phyloP scores from a whole-genome alignment of 2,888 invertebrate genomes.

The Schrankia costaestrigalis region DNA sequence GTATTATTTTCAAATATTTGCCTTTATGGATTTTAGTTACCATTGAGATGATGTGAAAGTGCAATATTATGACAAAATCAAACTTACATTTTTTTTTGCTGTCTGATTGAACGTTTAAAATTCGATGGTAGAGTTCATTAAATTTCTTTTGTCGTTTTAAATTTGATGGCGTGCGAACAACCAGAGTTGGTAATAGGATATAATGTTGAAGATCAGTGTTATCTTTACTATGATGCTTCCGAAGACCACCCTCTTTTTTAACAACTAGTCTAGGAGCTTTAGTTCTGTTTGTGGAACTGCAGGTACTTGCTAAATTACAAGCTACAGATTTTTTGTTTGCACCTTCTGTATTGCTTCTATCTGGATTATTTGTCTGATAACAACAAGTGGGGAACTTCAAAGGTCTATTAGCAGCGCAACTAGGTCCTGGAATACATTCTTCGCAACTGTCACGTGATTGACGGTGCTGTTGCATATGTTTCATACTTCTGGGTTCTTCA shows the following conservation, averaged over 20 bases:
- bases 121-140: constrained; percentile 68
- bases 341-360: constrained; percentile 15
- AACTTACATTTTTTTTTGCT: constrained; percentile 21
- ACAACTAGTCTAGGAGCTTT: constrained; percentile 57
- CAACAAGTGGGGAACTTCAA: constrained; percentile 58
- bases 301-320: constrained; percentile 49
- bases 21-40: no score
- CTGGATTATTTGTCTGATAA: constrained; percentile 49
- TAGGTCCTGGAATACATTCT: constrained; percentile 60
- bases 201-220: constrained; percentile 66
- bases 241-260: constrained; percentile 54
- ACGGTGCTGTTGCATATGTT: constrained; percentile 32
- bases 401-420: constrained; percentile 43
- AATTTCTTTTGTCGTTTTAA: constrained; percentile 70
- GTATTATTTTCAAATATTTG: no score
- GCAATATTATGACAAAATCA: no score
- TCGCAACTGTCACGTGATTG: constrained; percentile 37
- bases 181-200: constrained; percentile 67
- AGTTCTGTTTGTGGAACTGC: constrained; percentile 45
- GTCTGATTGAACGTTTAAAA: constrained; percentile 56
- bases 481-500: constrained; percentile 46
- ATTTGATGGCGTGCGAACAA: constrained; percentile 69
- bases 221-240: constrained; percentile 45
- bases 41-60: no score
- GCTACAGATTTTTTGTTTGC: no score